phyloP scores from a whole-genome alignment of 2,888 invertebrate species.

The Holacanthella duospinosa region DNA sequence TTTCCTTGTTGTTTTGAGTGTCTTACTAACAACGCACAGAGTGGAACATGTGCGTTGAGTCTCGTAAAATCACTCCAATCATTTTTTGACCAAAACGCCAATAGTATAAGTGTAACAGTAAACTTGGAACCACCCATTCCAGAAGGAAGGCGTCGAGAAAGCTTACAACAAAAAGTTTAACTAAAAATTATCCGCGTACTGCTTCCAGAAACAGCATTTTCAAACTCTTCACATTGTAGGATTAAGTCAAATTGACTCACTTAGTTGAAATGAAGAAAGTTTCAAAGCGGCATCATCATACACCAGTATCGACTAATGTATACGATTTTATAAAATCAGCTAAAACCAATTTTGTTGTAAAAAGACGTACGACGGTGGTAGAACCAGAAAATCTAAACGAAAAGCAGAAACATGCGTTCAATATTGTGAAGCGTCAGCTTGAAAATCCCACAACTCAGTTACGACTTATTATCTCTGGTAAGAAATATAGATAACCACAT shows the following conservation, averaged over 20 bases:
- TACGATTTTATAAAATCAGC: background rate
- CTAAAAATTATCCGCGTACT: too few relatives aligned
- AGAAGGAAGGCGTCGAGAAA: background rate
- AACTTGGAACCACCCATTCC: too few relatives aligned
- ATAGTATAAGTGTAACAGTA: too few relatives aligned
- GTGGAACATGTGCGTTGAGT: background rate
- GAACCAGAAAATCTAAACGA: background rate
- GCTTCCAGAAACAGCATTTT: too few relatives aligned
- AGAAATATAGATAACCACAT: background rate
- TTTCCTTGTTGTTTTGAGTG: background rate
- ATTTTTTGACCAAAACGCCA: background rate
- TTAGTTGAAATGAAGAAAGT: too few relatives aligned
- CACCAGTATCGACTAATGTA: background rate
- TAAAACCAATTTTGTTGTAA: background rate
- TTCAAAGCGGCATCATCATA: too few relatives aligned
- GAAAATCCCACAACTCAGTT: background rate
- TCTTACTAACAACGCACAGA: background rate
- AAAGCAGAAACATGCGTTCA: background rate
- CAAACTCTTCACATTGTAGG: too few relatives aligned
- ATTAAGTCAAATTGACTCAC: too few relatives aligned
- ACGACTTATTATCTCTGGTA: background rate
- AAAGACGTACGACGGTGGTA: background rate
- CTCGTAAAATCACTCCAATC: background rate
- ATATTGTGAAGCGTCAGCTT: background rate
- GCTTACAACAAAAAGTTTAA: too few relatives aligned